Conservation (phyloP, 1,140 invertebrate species). For the Gonatopus flavifemur region DNA sequence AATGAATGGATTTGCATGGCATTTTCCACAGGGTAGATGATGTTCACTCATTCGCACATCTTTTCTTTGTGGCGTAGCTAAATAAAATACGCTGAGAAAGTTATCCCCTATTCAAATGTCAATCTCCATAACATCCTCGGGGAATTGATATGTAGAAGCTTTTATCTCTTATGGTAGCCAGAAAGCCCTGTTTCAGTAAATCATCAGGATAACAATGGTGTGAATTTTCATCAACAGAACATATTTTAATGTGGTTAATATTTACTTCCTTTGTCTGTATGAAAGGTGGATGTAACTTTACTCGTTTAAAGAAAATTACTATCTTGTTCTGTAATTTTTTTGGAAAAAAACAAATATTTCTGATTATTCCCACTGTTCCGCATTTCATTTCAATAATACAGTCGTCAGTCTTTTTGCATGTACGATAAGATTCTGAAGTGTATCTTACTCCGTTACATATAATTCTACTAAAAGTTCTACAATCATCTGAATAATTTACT, state of each 20-base stretch:
- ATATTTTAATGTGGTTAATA: neutral
- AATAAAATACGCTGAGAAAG: no score
- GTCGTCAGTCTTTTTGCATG: slow-evolving; percentile 1
- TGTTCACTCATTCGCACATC: no score
- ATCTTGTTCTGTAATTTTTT: neutral
- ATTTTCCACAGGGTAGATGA: no score
- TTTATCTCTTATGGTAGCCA: neutral
- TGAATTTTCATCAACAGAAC: neutral
- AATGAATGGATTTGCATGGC: no score
- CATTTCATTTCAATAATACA: slow-evolving; percentile 3
- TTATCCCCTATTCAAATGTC: no score
- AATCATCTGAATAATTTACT: neutral
- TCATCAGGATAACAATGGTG: neutral
- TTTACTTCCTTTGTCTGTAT: neutral
- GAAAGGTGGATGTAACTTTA: neutral
- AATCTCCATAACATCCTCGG: neutral
- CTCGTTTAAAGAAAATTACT: neutral
- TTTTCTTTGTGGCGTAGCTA: no score
- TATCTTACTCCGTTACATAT: neutral
- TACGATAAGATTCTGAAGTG: neutral
- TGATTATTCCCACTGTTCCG: slow-evolving; percentile 1
- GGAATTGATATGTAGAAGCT: neutral
- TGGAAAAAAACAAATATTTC: slow-evolving; percentile 5
- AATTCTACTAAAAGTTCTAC: neutral
- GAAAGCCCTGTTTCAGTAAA: neutral